phyloP scores from a whole-genome alignment of 2,113 vertebrate species.

The Gallinago media region DNA sequence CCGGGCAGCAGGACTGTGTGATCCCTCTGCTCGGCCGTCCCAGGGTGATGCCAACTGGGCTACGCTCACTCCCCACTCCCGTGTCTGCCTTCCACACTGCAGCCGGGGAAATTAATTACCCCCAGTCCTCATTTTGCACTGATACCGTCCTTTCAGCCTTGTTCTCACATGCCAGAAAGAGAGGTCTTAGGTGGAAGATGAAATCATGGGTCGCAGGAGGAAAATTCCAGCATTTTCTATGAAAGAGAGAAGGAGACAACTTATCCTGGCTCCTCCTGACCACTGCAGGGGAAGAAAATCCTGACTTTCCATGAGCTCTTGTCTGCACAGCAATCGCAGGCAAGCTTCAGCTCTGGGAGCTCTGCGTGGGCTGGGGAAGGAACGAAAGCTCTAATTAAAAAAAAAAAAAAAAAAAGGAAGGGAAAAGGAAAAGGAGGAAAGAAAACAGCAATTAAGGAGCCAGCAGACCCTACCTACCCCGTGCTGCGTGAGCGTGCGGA shows the following conservation, averaged over 20 bases:
- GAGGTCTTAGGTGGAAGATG: background rate
- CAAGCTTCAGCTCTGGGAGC: background rate
- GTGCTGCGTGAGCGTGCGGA: background rate
- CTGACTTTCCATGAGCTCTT: background rate
- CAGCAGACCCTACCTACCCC: background rate
- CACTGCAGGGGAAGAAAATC: background rate
- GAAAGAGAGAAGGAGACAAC: background rate
- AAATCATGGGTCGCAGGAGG: background rate
- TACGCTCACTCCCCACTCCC: background rate
- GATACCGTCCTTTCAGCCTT: background rate
- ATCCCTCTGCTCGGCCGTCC: background rate
- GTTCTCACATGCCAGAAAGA: background rate
- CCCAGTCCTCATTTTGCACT: background rate
- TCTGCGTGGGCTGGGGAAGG: constrained; percentile 27
- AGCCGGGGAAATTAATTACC: background rate
- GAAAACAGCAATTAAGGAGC: constrained; percentile 7
- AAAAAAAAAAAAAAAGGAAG: background rate
- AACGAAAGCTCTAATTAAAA: constrained; percentile 15
- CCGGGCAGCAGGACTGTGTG: background rate
- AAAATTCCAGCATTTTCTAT: background rate
- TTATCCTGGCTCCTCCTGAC: background rate
- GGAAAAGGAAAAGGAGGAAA: background rate
- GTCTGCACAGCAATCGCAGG: background rate
- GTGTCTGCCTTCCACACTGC: background rate
- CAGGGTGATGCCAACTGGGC: background rate